These are phyloP conservation scores for Doris montereyensis DNA, from an alignment of 2,888 invertebrate genomes.

Conservation along the genomic window DNA sequence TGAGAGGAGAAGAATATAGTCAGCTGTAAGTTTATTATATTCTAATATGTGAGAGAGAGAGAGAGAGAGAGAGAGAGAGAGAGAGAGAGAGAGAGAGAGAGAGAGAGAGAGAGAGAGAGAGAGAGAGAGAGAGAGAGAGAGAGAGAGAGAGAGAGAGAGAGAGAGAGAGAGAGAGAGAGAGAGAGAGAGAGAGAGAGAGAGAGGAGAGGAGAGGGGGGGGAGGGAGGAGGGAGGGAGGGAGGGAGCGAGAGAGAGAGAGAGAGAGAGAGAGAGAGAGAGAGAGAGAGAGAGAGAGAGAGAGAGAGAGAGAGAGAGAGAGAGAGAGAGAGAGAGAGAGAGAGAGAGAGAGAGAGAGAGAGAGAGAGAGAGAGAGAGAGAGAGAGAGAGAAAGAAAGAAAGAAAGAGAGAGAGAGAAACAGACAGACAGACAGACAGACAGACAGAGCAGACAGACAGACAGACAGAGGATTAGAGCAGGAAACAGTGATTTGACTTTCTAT, in stretches of 20 bases:
- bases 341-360: neutral
- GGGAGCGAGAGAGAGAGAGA: neutral
- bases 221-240: neutral
- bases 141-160: too few species aligned
- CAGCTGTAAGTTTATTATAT: too few species aligned
- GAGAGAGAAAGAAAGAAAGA: neutral
- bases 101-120: neutral
- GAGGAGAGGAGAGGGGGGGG: neutral
- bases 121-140: too few species aligned
- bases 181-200: neutral
- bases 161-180: too few species aligned
- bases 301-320: neutral
- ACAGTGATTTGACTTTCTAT: too few species aligned
- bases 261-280: neutral
- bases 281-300: neutral
- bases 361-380: neutral
- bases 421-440: too few species aligned
- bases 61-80: neutral
- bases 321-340: neutral
- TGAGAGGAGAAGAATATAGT: constrained; percentile 41
- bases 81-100: neutral
- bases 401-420: neutral
- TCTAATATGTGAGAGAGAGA: too few species aligned
- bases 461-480: too few species aligned
- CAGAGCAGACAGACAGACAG: too few species aligned